Evolutionary conservation across 2,113 vertebrate species (phyloP), one percentile per base, ranked within the genome.

Genomic region (Barbus barbus): DNA sequence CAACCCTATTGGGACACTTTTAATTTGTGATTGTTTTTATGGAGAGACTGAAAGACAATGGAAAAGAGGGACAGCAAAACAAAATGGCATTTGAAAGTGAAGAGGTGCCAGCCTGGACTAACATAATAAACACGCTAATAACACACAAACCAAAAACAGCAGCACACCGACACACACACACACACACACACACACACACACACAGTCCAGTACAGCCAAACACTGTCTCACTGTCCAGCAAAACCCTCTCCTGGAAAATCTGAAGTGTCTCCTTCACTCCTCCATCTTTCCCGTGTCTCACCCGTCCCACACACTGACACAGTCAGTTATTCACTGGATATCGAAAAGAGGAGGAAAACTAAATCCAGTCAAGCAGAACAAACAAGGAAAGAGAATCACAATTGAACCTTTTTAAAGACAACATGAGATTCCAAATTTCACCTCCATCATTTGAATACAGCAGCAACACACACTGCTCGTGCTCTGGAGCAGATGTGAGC

Each of bases 131-230:
- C 41, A 60, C 11, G 9, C n/a, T 48, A 56, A 78, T 22, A 60
- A 80, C 81, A 82, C 8, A 58, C 56, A 41, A 12, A 84, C 41
- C 13, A 20, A 83, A 18, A 78, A 5, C 65, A 69, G 18, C 28
- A 51, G 11, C 74, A 63, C 74, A 28, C 28, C 56, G 7, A 84
- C 75, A 71, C 33, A 46, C 8, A 38, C 38, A 41, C 38, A 41
- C 8, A 41, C 8, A 41, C 9, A 11, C 41, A 44, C 41, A 44
- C 41, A 61, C 26, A 77, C n/a, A 74, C 56, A 80, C 56, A 67
- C 33, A 36, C 24, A 46, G 5, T 14, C 33, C n/a, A 31, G 75
- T 48, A 24, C 72, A 63, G 3, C 14, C 0, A 7, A 14, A n/a
- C 33, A 82, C 12, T 58, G 53, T 56, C 2, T 56, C 53, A 56